phyloP scores from a whole-genome alignment of 2,797 vertebrate genomes.

The Sarcoramphus papa region DNA sequence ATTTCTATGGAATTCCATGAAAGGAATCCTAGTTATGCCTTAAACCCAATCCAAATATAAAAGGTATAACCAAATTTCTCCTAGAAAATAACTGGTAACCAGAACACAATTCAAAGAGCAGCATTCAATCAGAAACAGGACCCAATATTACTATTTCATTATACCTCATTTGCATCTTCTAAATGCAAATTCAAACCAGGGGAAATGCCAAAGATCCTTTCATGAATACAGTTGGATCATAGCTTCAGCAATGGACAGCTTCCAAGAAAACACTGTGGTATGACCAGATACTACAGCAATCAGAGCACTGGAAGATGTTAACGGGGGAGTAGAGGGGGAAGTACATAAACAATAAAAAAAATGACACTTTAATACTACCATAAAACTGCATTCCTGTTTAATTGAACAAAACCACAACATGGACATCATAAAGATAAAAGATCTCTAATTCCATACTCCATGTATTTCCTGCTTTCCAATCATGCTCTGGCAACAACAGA shows the following conservation, averaged over 20 bases:
- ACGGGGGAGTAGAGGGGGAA: background rate
- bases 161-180: background rate
- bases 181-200: background rate
- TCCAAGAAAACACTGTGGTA: background rate
- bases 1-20: background rate
- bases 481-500: background rate
- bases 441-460: background rate
- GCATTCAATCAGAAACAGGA: background rate
- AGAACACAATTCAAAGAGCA: background rate
- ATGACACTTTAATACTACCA: background rate
- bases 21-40: background rate
- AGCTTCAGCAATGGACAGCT: background rate
- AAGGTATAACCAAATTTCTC: background rate
- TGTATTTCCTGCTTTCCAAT: background rate
- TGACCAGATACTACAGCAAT: background rate
- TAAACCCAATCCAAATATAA: background rate
- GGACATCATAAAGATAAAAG: background rate
- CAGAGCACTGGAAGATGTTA: background rate
- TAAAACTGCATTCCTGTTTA: background rate
- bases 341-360: background rate
- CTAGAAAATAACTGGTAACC: background rate
- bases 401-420: background rate
- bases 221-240: background rate
- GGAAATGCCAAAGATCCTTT: background rate
- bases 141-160: background rate